Evolutionary conservation across 2,113 vertebrate genomes (phyloP).

Genomic region (Hemiscyllium ocellatum): DNA sequence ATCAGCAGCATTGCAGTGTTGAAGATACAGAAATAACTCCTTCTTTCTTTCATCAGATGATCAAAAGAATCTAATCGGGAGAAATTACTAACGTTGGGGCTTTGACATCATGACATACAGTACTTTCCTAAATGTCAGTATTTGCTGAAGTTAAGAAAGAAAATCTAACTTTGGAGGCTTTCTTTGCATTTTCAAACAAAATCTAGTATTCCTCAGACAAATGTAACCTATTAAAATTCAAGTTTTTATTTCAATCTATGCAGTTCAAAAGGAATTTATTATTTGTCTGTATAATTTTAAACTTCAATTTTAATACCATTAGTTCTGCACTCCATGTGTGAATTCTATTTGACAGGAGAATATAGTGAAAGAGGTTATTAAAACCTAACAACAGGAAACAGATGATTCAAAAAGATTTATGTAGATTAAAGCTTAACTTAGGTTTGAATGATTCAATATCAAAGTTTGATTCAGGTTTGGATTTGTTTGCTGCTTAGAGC

Average conservation of each 20-base stretch:
- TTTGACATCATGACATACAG: neutral
- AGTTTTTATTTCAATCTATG: neutral
- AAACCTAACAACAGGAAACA: slow-evolving; percentile 7
- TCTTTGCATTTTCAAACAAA: neutral
- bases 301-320: neutral
- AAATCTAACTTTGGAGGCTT: neutral
- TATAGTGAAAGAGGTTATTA: neutral
- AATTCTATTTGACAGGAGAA: neutral
- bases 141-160: neutral
- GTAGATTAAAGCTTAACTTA: slow-evolving; percentile 4
- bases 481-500: neutral
- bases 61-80: neutral
- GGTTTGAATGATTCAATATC: slow-evolving; percentile 29
- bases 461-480: neutral
- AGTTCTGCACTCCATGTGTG: neutral
- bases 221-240: neutral
- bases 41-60: slow-evolving; percentile 11
- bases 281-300: slow-evolving; percentile 2
- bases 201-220: slow-evolving; percentile 15
- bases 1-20: neutral
- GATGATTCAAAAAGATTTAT: slow-evolving; percentile 9
- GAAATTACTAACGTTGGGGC: neutral
- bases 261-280: slow-evolving; percentile 34
- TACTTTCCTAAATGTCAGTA: neutral
- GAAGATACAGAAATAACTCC: neutral